Evolutionary conservation across 2,113 vertebrate species (phyloP).

Genomic region (Sterrhoptilus dennistouni): DNA sequence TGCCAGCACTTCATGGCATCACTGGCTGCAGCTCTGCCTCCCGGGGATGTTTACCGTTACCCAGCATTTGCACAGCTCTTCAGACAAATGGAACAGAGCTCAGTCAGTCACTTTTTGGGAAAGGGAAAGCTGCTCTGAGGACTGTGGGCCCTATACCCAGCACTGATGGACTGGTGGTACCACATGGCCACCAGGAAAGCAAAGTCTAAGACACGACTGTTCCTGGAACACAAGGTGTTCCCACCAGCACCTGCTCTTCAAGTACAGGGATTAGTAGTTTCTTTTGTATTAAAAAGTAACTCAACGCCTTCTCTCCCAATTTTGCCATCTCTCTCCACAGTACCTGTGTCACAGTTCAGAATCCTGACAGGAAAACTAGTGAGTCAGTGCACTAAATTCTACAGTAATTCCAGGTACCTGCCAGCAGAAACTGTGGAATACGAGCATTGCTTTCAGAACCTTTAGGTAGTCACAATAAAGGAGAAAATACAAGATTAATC

Average conservation of each 20-base stretch:
- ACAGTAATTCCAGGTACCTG: background rate
- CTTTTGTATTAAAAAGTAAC: background rate
- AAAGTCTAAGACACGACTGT: accelerated
- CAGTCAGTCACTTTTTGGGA: background rate
- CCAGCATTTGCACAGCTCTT: background rate
- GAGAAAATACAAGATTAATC: background rate
- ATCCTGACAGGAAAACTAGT: background rate
- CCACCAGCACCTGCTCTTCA: background rate
- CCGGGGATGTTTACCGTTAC: accelerated
- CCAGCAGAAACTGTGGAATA: background rate
- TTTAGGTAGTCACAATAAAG: background rate
- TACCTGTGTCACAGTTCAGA: background rate
- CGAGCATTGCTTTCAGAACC: accelerated
- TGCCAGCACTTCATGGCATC: background rate
- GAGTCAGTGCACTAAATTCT: background rate
- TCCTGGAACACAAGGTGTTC: background rate
- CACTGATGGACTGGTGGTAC: background rate
- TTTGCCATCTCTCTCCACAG: background rate
- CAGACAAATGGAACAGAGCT: background rate
- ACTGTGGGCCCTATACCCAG: accelerated
- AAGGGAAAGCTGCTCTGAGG: accelerated
- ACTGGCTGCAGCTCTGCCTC: background rate
- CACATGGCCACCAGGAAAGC: background rate
- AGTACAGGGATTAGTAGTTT: background rate
- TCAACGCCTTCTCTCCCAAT: accelerated